Percentiles rank a stretch among this genome's conserved stretches.
Evolutionary conservation across 2,888 invertebrate genomes (phyloP).

Genomic region (Muscina levida): DNA sequence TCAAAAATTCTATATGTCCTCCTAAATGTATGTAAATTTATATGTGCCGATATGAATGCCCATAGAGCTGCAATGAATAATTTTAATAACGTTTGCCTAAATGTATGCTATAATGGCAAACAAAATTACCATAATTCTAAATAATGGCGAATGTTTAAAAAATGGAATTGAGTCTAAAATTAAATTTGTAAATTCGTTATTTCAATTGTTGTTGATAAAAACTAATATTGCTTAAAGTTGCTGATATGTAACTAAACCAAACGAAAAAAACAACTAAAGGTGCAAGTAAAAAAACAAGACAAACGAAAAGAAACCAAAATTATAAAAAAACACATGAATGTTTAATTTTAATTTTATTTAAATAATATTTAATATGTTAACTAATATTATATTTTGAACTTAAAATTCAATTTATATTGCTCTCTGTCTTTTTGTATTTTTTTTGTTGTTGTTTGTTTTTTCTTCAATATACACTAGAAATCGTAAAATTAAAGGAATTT

Average conservation of each 20-base stretch:
- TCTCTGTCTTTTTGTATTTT: slow-evolving; percentile 55
- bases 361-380: background rate
- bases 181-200: slow-evolving; percentile 26
- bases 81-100: too few relatives aligned
- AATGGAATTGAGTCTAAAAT: too few relatives aligned
- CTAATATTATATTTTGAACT: slow-evolving; percentile 29
- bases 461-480: slow-evolving; percentile 37
- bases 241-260: slow-evolving; percentile 21
- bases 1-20: too few relatives aligned
- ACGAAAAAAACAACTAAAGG: background rate
- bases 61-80: too few relatives aligned
- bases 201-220: background rate
- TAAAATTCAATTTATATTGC: slow-evolving; percentile 64
- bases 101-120: too few relatives aligned
- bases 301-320: slow-evolving; percentile 11
- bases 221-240: slow-evolving; percentile 39
- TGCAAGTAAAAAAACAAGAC: background rate
- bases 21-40: too few relatives aligned
- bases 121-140: too few relatives aligned
- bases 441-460: too few relatives aligned
- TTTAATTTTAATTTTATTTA: slow-evolving; percentile 7
- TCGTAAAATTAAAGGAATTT: slow-evolving; percentile 20
- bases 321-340: background rate
- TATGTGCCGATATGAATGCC: too few relatives aligned
- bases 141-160: too few relatives aligned